Base-by-base conservation (phyloP, 2,113 vertebrate species). In the Heterotilapia buettikoferi region DNA sequence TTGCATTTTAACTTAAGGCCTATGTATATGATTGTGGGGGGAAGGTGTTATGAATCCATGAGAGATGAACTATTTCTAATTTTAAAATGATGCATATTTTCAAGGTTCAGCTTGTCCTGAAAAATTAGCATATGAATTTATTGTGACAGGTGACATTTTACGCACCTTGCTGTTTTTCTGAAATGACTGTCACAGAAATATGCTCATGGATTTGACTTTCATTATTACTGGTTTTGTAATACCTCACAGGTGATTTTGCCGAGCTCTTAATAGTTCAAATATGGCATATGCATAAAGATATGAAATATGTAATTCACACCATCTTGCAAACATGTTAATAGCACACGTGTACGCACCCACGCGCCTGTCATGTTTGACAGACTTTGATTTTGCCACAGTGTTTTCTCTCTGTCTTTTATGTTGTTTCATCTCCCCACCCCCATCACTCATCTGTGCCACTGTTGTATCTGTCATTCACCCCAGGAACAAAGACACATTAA, bases 301-400 rank as follows among this genome's bases (percentile, higher is more conserved):
- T 36, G 5, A 14, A 33, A 63, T 12, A 26, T 52, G 5, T n/a
- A 2, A 56, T 73, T 66, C n/a, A 40, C 29, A 43, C 31, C 8
- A 11, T 71, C 24, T 24, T 19, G 7, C 73, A 86, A 11, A 50
- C 33, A 83, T 43, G 24, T 78, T 52, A 68, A 79, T 45, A 76
- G 53, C 79, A 80, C 57, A 47, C 6, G 29, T 40, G 50, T 38
- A 29, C 1, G 9, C 47, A 38, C 19, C 19, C 82, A 83, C 45
- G 80, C 7, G 79, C 40, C 8, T 21, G 6, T 82, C 80, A 84
- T 16, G 26, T 82, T 82, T 86, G 80, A 86, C 56, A 78, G 85
- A 86, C 86, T 95, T 94, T 93, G 90, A 93, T 91, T 90, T 89
- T 6, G 68, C 82, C 82, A 85, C 47, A 90, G 87, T 78, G 82